These are phyloP conservation scores for Apamea epomidion DNA, from an alignment of 2,888 invertebrate species.

Conservation along the genomic window DNA sequence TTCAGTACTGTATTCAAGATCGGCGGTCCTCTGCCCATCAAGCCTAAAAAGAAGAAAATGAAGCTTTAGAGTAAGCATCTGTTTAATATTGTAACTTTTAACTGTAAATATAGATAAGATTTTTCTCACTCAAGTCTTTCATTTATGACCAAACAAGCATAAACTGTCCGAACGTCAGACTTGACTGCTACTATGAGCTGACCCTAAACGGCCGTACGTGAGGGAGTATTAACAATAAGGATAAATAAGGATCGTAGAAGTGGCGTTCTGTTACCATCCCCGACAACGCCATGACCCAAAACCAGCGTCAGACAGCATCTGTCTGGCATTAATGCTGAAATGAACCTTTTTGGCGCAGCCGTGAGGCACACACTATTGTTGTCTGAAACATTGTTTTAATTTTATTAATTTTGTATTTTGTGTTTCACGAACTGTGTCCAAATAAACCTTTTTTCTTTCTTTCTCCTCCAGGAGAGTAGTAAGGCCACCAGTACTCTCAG, in stretches of 20 bases:
- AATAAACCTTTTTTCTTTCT: too few species aligned
- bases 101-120: conserved; percentile 68
- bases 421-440: too few species aligned
- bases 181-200: neutral
- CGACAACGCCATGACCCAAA: too few species aligned
- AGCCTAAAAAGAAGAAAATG: conserved; percentile 95
- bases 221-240: neutral
- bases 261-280: neutral
- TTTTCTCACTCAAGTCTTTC: conserved; percentile 17
- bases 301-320: too few species aligned
- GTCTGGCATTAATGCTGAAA: too few species aligned
- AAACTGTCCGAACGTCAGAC: neutral
- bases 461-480: too few species aligned
- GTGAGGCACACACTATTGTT: too few species aligned
- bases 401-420: too few species aligned
- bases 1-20: conserved; percentile 97
- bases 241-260: neutral
- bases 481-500: too few species aligned
- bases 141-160: conserved; percentile 10
- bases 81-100: conserved; percentile 14
- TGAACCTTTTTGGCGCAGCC: too few species aligned
- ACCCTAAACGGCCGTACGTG: neutral
- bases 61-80: conserved; percentile 82
- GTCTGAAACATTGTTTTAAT: too few species aligned
- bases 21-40: conserved; percentile 94